A percentile compares a stretch with the other conserved stretches of the same genome.
Conservation (phyloP, 2,113 vertebrate genomes). For the Burhinus bistriatus region DNA sequence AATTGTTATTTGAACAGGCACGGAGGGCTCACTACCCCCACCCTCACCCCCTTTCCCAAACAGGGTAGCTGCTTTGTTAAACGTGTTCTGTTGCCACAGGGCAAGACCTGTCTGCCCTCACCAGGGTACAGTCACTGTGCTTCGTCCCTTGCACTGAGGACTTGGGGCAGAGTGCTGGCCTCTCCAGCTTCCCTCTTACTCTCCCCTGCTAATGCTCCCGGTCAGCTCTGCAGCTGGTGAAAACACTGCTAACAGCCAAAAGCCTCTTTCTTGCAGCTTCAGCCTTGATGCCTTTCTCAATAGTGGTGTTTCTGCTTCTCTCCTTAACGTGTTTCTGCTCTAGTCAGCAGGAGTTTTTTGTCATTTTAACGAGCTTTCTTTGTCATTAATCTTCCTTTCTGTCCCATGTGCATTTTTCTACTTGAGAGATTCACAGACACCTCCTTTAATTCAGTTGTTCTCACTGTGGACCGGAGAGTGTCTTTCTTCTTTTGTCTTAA, state of each 20-base stretch:
- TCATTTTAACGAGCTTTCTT: conserved; percentile 16
- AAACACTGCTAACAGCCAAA: neutral
- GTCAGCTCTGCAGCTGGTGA: neutral
- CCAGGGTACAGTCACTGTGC: neutral
- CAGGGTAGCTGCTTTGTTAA: neutral
- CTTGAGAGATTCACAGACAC: neutral
- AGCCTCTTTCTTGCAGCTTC: neutral
- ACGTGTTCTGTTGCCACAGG: neutral
- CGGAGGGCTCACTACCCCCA: neutral
- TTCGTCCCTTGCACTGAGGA: rapidly evolving
- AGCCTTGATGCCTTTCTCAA: neutral
- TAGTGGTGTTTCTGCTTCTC: conserved; percentile 1
- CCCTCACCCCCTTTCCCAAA: too few relatives aligned
- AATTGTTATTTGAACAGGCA: neutral
- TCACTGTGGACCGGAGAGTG: neutral
- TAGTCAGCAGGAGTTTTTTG: neutral
- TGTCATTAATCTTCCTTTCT: neutral
- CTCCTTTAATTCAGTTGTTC: neutral
- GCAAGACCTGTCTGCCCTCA: neutral
- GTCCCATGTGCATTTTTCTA: neutral
- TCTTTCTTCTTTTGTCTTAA: neutral
- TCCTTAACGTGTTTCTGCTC: conserved; percentile 2
- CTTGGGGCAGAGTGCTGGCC: neutral
- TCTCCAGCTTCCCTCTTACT: neutral
- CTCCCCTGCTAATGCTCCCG: neutral